These are phyloP conservation scores for Lycia hirtaria DNA, from an alignment of 2,888 invertebrate species.

Conservation along the genomic window DNA sequence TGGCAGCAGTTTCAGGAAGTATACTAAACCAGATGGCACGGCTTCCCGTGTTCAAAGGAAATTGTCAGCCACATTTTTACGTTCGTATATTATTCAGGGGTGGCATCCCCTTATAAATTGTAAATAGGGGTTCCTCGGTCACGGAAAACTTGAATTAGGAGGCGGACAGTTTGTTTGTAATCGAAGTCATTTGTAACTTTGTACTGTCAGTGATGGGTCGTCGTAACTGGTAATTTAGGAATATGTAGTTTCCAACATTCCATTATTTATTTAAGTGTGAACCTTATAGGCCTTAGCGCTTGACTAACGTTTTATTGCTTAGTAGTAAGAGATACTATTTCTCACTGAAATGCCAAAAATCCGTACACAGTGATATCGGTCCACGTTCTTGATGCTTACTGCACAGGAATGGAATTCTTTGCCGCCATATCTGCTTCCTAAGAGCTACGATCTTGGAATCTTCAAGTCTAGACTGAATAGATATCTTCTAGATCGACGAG, in stretches of 20 bases:
- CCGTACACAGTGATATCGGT: no score
- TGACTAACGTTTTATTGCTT: no score
- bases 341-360: no score
- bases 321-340: no score
- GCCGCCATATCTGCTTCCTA: no score
- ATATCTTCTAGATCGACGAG: no score
- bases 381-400: no score
- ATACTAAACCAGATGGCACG: slow-evolving; percentile 55
- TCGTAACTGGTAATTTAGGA: neutral
- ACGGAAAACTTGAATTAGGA: slow-evolving; percentile 77
- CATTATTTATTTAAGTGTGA: no score
- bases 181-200: slow-evolving; percentile 61
- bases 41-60: slow-evolving; percentile 58
- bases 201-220: slow-evolving; percentile 26
- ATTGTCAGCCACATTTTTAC: slow-evolving; percentile 70
- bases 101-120: slow-evolving; percentile 61
- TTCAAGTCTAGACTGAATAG: no score
- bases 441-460: no score
- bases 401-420: no score
- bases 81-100: slow-evolving; percentile 65
- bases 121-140: slow-evolving; percentile 63
- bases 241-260: neutral
- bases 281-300: no score
- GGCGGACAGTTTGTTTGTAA: slow-evolving; percentile 59
- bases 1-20: slow-evolving; percentile 63